Evolutionary conservation across 1,140 invertebrate genomes (phyloP).

Genomic region (Adoxophyes honmai): DNA sequence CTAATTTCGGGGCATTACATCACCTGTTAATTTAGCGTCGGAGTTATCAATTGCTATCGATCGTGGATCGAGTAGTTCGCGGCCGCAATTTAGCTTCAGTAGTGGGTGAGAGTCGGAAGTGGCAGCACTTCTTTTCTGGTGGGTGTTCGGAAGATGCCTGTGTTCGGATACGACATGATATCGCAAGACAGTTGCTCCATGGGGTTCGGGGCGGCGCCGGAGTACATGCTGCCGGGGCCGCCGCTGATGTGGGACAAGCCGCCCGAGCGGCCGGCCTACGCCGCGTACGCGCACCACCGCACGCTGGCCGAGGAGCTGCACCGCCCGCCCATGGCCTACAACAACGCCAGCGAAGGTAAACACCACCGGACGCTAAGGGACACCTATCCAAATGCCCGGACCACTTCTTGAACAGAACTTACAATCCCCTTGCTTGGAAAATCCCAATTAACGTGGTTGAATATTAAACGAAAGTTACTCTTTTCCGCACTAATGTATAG

Average conservation of each 20-base stretch:
- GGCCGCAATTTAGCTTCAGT: constrained; percentile 19
- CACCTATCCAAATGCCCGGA: no score
- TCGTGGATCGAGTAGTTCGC: constrained; percentile 9
- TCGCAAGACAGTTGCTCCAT: constrained; percentile 50
- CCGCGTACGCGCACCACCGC: constrained; percentile 29
- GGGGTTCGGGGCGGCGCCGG: constrained; percentile 37
- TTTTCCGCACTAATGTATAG: no score
- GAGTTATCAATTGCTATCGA: constrained; percentile 26
- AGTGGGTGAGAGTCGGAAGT: constrained; percentile 36
- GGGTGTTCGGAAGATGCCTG: constrained; percentile 49
- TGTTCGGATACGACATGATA: constrained; percentile 47
- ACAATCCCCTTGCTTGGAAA: no score
- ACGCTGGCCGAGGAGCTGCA: constrained; percentile 29
- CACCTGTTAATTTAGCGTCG: constrained; percentile 44
- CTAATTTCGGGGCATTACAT: constrained; percentile 25
- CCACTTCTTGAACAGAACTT: no score
- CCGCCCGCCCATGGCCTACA: constrained; percentile 34
- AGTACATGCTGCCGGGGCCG: constrained; percentile 41
- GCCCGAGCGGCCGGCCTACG: constrained; percentile 29
- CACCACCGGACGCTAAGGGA: no score
- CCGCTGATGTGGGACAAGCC: constrained; percentile 53
- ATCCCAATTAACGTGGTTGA: no score
- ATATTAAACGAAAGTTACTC: no score
- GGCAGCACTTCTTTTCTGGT: constrained; percentile 27
- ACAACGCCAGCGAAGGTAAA: constrained; percentile 24